These are phyloP conservation scores for Cheirogaleus major DNA, from an alignment of 2,797 vertebrate species.

Conservation along the genomic window DNA sequence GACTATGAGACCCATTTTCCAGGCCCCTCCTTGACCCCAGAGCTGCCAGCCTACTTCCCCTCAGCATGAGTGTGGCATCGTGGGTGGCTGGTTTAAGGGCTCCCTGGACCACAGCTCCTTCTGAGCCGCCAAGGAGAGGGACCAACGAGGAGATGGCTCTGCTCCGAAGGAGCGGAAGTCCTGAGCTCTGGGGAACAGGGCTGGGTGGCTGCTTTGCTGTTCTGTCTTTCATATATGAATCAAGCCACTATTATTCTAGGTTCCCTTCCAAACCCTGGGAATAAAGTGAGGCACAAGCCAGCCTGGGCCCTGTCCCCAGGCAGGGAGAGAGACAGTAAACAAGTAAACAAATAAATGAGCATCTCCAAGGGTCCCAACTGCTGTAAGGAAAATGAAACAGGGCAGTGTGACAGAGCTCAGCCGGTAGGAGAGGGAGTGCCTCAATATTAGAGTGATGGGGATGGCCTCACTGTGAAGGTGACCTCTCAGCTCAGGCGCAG, in stretches of 20 bases:
- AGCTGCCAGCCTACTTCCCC: background rate
- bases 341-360: background rate
- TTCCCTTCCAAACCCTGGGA: background rate
- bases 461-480: background rate
- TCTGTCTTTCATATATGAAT: background rate
- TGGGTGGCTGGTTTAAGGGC: background rate
- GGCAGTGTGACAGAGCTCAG: background rate
- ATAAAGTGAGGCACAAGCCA: background rate
- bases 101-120: background rate
- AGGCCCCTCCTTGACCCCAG: background rate
- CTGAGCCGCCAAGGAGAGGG: background rate
- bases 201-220: accelerated
- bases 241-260: background rate
- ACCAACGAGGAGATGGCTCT: background rate
- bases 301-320: background rate
- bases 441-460: background rate
- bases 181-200: background rate
- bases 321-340: background rate
- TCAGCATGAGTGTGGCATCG: background rate
- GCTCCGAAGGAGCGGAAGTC: background rate
- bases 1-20: background rate
- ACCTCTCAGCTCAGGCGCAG: background rate
- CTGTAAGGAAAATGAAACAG: background rate
- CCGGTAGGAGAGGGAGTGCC: background rate
- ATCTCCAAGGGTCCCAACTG: background rate